phyloP scores from a whole-genome alignment of 2,888 invertebrate species.

The Drosophila testacea region DNA sequence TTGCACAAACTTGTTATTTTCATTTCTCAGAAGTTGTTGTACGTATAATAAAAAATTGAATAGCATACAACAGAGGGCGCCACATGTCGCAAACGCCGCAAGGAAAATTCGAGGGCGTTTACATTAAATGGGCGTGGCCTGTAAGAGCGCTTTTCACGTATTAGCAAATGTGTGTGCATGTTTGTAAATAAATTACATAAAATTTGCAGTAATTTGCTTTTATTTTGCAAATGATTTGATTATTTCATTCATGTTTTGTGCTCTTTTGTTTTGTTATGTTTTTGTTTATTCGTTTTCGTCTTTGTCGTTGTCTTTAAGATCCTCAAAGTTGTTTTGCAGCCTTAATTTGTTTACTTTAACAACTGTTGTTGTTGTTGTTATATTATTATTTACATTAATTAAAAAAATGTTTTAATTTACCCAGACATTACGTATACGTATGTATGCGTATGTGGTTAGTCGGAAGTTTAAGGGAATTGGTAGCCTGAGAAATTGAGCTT shows the following conservation, averaged over 20 bases:
- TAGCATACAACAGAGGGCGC: constrained; percentile 51
- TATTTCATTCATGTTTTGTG: constrained; percentile 51
- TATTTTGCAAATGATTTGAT: constrained; percentile 76
- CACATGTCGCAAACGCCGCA: constrained; percentile 54
- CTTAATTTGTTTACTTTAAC: constrained; percentile 69
- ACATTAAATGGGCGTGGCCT: constrained; percentile 68
- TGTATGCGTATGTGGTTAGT: not conserved
- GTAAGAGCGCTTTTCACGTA: constrained; percentile 18
- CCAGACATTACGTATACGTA: constrained; percentile 4
- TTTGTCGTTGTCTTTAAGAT: constrained; percentile 10
- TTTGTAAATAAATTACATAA: constrained; percentile 59
- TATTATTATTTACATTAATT: constrained; percentile 67
- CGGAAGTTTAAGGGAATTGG: not conserved
- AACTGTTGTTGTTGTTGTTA: constrained; percentile 47
- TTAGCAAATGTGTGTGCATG: constrained; percentile 26
- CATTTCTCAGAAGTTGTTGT: constrained; percentile 13
- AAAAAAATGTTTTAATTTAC: constrained; percentile 71
- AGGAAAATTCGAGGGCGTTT: constrained; percentile 46
- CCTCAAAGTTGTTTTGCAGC: constrained; percentile 36
- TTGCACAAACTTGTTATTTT: constrained; percentile 2
- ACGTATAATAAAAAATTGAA: constrained; percentile 28
- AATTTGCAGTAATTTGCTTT: constrained; percentile 74
- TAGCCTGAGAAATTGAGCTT: constrained; percentile 30
- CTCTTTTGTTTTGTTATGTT: constrained; percentile 31
- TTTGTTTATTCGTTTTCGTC: constrained; percentile 24